Evolutionary conservation across 2,797 vertebrate species (phyloP).

Genomic region (Malurus leucopterus): DNA sequence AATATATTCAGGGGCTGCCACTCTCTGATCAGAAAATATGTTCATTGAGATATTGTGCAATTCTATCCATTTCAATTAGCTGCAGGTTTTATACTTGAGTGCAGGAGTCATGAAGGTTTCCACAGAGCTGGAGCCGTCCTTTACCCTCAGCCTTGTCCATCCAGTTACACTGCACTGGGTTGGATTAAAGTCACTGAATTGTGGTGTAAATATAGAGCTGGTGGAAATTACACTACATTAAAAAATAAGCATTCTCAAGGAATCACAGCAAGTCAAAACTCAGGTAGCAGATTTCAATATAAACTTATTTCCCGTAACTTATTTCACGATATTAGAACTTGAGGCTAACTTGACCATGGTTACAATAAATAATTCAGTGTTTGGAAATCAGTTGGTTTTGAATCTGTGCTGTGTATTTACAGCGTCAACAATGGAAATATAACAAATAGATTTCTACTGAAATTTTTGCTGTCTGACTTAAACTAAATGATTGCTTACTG

Average conservation of each 20-base stretch:
- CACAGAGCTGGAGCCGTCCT: not conserved
- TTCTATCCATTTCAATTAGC: not conserved
- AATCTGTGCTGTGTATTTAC: not conserved
- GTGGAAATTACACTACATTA: not conserved
- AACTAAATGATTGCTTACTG: not conserved
- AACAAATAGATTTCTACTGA: not conserved
- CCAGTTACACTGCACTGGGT: not conserved
- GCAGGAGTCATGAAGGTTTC: not conserved
- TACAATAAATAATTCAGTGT: not conserved
- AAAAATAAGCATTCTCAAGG: not conserved
- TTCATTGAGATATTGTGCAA: not conserved
- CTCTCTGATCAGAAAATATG: conserved; percentile 2
- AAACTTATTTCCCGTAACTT: not conserved
- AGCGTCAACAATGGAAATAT: not conserved
- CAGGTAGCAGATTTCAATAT: not conserved
- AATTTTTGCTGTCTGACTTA: not conserved
- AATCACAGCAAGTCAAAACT: not conserved
- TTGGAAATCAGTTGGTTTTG: not conserved
- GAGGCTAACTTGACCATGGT: not conserved
- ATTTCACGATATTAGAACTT: not conserved
- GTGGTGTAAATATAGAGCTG: not conserved
- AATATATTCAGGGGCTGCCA: not conserved
- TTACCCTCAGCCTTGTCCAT: not conserved
- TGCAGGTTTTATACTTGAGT: not conserved
- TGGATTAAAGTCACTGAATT: not conserved